These are phyloP conservation scores for Asteroscopus sphinx DNA, from an alignment of 2,888 invertebrate species.

Conservation along the genomic window DNA sequence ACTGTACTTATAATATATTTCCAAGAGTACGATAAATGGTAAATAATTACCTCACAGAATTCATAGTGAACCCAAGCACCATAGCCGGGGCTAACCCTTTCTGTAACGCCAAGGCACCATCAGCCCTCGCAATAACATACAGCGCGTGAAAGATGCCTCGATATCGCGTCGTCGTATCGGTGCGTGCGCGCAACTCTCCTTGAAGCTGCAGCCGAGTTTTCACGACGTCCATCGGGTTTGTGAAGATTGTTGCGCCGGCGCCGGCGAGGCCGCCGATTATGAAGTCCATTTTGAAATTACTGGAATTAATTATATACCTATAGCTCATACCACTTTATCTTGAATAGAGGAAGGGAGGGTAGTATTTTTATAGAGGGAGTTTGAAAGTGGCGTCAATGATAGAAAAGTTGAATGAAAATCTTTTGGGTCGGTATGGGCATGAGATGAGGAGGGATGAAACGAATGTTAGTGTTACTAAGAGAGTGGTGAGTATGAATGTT, in stretches of 20 bases:
- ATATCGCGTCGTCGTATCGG: slow-evolving; percentile 88
- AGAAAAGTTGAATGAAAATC: too few species aligned
- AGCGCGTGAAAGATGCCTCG: slow-evolving; percentile 94
- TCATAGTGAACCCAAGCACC: slow-evolving; percentile 93
- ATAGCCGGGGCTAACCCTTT: slow-evolving; percentile 95
- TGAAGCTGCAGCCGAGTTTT: slow-evolving; percentile 97
- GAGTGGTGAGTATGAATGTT: too few species aligned
- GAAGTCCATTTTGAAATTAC: slow-evolving; percentile 90
- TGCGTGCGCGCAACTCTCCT: slow-evolving; percentile 91
- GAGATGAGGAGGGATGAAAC: too few species aligned
- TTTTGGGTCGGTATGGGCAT: too few species aligned
- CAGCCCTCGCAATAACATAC: slow-evolving; percentile 92
- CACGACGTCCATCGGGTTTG: slow-evolving; percentile 96
- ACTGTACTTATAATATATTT: too few species aligned
- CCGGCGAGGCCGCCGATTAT: slow-evolving; percentile 93
- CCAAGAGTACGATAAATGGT: too few species aligned
- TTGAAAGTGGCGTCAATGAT: too few species aligned
- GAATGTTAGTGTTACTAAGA: too few species aligned
- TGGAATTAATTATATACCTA: slow-evolving; percentile 13
- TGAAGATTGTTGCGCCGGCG: slow-evolving; percentile 94
- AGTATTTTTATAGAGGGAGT: too few species aligned
- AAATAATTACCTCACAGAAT: slow-evolving; percentile 80
- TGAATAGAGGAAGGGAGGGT: too few species aligned
- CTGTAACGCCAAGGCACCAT: slow-evolving; percentile 93
- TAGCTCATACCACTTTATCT: too few species aligned